Base-by-base conservation (phyloP, 2,888 invertebrate species). In the Melanostoma mellinum region DNA sequence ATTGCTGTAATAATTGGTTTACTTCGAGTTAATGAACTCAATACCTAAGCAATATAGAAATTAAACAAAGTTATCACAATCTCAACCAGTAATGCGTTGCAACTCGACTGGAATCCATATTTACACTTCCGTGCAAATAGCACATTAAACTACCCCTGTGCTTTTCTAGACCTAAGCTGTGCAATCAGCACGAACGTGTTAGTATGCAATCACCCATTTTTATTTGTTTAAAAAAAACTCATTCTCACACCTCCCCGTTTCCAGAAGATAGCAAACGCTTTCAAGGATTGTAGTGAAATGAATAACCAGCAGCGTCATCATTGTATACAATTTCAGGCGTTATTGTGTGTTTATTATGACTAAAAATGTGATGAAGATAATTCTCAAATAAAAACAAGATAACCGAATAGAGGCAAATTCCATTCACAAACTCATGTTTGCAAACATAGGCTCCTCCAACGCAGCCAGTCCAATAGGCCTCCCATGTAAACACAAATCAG, bases 401-500 rank as follows among this genome's bases (percentile, higher is more conserved):
- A 61, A 9, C 2, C 10, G 20, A n/a, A 63, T 46, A 63, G n/a
- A 48, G 20, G 50, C 38, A 38, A 36, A 63, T 38, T 63, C 50
- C 63, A 63, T 63, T 63, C 63, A 63, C 50, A 36, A 63, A 50
- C 1, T 20, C 20, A 20, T 20, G 20, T 20, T 20, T 20, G 20
- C 20, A 20, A 20, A 20, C 20, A 20, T 20, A 20, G 20, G 20
- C 20, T 20, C 20, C 20, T 20, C 20, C 20, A 20, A 20, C 20
- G 20, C 20, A 20, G 20, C 20, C 20, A 20, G 20, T 1, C 20
- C 20, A 20, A 20, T 20, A 20, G 20, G 20, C 20, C 20, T 48
- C 35, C 33, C 30, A n/a, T 61, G 71, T 77, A 77, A 77, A 73
- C 77, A 82, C 55, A 68, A 77, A 46, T 46, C 81, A 77, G 72